Evolutionary conservation across 2,888 invertebrate genomes (phyloP), one percentile per base, ranked within the genome.

Genomic region (Germaria angustata): DNA sequence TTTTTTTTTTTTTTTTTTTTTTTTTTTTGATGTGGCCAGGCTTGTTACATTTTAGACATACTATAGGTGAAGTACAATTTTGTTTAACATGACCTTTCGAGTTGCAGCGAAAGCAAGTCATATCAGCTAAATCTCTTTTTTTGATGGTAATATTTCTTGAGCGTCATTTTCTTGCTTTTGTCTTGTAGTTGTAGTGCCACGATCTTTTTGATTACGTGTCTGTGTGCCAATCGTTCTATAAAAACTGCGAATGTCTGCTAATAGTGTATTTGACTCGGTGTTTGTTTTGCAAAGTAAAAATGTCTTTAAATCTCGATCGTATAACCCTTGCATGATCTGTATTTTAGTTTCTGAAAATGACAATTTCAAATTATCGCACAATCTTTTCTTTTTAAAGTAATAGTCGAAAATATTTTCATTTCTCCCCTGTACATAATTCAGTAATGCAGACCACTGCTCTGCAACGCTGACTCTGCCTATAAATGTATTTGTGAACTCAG

Each of bases 251-350:
- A n/a, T n/a, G n/a, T n/a, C n/a, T n/a, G 65, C 65, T 3, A 65
- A 22, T 39, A 59, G n/a, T n/a, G n/a, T n/a, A n/a, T n/a, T n/a
- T n/a, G n/a, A n/a, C n/a, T n/a, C n/a, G n/a, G n/a, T n/a, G n/a
- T n/a, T n/a, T n/a, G n/a, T n/a, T n/a, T 41, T 61, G n/a, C 59
- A 61, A 6, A 61, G 59, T 22, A 61, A 61, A 61, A 61, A 61
- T 20, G 61, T 61, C 20, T 61, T 61, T 20, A 61, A 24, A 0
- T 61, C 39, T 1, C 39, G 39, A 61, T 61, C 61, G 11, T 61
- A 61, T 20, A 41, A 36, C 6, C 65, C 49, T 2, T 65, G 65
- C 49, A 46, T 34, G 46, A 20, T 49, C 34, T 66, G 66, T n/a
- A n/a, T 28, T 28, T 28, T 5, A 28, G 28, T 28, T n/a, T 55